These are phyloP conservation scores for Dicrurus megarhynchus DNA, from an alignment of 2,113 vertebrate species.

Conservation along the genomic window DNA sequence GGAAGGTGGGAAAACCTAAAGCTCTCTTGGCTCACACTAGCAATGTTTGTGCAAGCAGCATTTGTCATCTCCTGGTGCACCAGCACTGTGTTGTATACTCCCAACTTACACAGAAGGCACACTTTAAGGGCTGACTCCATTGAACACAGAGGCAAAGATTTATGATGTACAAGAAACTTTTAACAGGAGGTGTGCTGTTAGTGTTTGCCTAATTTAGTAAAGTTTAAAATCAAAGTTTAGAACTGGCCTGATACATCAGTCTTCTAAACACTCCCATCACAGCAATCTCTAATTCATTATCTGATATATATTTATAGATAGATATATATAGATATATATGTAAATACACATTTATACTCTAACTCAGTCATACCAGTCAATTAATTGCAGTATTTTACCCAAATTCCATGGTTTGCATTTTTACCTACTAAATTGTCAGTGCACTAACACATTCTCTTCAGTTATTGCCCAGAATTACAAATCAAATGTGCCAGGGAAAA, in stretches of 20 bases:
- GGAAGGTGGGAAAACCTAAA: not conserved
- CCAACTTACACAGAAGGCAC: rapidly evolving
- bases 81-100: not conserved
- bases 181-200: not conserved
- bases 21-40: not conserved
- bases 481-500: not conserved
- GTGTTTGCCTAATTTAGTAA: not conserved
- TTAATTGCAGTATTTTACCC: not conserved
- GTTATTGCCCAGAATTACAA: not conserved
- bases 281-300: not conserved
- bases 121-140: not conserved
- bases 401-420: not conserved
- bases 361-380: not conserved
- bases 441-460: not conserved
- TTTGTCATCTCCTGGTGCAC: not conserved
- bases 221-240: not conserved
- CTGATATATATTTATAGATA: not conserved
- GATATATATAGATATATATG: rapidly evolving
- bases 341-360: not conserved
- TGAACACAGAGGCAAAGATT: not conserved
- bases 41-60: not conserved
- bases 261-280: not conserved
- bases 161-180: not conserved
- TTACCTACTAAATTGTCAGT: not conserved
- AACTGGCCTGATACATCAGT: not conserved